phyloP scores from a whole-genome alignment of 1,140 invertebrate genomes.

The Rhizoglyphus robini region DNA sequence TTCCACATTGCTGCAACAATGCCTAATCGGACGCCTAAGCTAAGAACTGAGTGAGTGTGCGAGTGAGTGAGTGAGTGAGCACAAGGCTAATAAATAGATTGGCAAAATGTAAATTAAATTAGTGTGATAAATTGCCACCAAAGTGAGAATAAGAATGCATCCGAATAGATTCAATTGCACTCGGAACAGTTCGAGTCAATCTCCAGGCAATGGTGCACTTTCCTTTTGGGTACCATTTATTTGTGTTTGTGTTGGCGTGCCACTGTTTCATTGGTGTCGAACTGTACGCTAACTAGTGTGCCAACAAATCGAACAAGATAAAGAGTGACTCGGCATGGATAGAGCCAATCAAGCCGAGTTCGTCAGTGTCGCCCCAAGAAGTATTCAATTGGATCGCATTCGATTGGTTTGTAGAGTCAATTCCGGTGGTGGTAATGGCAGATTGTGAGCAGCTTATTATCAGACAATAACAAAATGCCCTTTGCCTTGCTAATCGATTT shows the following conservation, averaged over 20 bases:
- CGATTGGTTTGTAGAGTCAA: background rate
- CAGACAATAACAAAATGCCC: background rate
- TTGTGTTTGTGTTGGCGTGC: background rate
- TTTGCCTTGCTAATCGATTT: background rate
- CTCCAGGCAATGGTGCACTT: too few relatives aligned
- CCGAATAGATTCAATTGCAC: too few relatives aligned
- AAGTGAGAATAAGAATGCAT: too few relatives aligned
- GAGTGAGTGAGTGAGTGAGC: background rate
- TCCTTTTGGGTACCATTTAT: too few relatives aligned
- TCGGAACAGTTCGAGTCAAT: too few relatives aligned
- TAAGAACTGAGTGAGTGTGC: background rate
- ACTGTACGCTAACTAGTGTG: background rate
- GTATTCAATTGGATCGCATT: background rate
- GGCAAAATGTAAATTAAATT: background rate
- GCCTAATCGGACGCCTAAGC: background rate
- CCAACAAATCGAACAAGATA: background rate
- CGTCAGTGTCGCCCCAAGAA: background rate
- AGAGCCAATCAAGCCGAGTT: background rate
- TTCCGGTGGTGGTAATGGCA: background rate
- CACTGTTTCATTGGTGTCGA: background rate
- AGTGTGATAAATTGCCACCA: background rate
- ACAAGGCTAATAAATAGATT: conserved; percentile 1
- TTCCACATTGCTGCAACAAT: background rate
- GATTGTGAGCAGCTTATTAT: background rate
- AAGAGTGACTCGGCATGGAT: background rate